phyloP scores from a whole-genome alignment of 2,888 invertebrate species.

The Eugnorisma glareosa region DNA sequence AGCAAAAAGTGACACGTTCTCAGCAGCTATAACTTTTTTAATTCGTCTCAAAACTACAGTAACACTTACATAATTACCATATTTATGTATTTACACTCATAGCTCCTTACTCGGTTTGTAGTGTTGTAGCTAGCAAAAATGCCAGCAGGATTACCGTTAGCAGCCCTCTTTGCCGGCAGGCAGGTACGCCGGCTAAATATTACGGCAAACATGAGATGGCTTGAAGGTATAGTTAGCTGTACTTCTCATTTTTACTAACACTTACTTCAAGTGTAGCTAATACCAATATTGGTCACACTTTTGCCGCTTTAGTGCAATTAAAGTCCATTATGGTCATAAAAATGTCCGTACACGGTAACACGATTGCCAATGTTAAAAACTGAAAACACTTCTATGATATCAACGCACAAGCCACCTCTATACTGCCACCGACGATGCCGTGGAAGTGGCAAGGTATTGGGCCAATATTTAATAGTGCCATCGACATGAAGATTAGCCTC shows the following conservation, averaged over 20 bases:
- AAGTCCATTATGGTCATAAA: neutral
- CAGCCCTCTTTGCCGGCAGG: constrained; percentile 26
- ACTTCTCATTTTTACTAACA: constrained; percentile 10
- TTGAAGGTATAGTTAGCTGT: constrained; percentile 29
- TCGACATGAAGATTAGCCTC: neutral
- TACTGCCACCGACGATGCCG: neutral
- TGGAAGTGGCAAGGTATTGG: neutral
- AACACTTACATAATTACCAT: constrained; percentile 37
- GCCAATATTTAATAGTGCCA: neutral
- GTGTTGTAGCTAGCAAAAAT: constrained; percentile 40
- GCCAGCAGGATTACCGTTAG: constrained; percentile 51
- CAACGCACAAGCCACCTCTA: neutral
- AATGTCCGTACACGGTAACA: neutral
- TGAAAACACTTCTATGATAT: neutral
- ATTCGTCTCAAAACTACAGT: constrained; percentile 12
- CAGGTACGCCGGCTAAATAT: constrained; percentile 39
- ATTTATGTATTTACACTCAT: constrained; percentile 20
- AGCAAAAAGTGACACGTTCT: neutral
- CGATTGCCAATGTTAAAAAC: neutral
- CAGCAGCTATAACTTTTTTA: neutral
- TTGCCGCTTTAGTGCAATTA: neutral
- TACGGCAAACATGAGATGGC: constrained; percentile 43
- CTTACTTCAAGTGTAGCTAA: constrained; percentile 3
- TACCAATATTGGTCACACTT: constrained; percentile 10
- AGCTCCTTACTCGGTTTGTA: constrained; percentile 11